A percentile compares a stretch with the other conserved stretches of the same genome.
These are phyloP conservation scores for Venusia cambrica DNA, from an alignment of 2,888 invertebrate genomes.

Conservation along the genomic window DNA sequence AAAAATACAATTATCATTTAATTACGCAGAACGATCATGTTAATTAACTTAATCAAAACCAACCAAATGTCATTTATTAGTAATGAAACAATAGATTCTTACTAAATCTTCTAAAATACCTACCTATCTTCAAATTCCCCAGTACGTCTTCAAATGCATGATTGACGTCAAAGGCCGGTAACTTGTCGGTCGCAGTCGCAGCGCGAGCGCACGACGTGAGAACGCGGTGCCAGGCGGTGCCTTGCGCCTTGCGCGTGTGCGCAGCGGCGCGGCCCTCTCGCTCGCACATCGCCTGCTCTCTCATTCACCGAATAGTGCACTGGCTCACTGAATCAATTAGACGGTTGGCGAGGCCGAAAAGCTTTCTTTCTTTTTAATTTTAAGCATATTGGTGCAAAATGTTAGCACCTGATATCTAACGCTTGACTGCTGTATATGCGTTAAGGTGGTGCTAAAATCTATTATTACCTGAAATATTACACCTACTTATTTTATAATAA, in stretches of 20 bases:
- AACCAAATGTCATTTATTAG: no score
- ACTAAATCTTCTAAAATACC: constrained; percentile 1
- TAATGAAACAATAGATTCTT: background rate
- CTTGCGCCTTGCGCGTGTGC: no score
- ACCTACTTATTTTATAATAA: no score
- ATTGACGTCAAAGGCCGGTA: constrained; percentile 12
- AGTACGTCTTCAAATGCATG: constrained; percentile 11
- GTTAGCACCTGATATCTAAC: no score
- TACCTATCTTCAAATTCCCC: background rate
- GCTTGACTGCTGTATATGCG: no score
- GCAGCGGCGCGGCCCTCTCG: constrained; percentile 37
- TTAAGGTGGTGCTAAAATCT: no score
- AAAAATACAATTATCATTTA: no score
- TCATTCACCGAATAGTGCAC: constrained; percentile 23
- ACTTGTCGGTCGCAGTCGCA: constrained; percentile 18
- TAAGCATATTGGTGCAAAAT: no score
- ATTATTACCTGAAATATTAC: no score
- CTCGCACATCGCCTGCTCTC: constrained; percentile 30
- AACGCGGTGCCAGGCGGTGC: constrained; percentile 51
- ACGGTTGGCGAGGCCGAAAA: constrained; percentile 1
- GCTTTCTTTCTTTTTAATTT: no score
- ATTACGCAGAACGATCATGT: no score
- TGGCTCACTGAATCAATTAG: constrained; percentile 7
- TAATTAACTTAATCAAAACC: no score
- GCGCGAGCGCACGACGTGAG: constrained; percentile 12